These are phyloP conservation scores for Rhabdomys dilectus DNA, from an alignment of 2,113 vertebrate genomes.

Conservation along the genomic window DNA sequence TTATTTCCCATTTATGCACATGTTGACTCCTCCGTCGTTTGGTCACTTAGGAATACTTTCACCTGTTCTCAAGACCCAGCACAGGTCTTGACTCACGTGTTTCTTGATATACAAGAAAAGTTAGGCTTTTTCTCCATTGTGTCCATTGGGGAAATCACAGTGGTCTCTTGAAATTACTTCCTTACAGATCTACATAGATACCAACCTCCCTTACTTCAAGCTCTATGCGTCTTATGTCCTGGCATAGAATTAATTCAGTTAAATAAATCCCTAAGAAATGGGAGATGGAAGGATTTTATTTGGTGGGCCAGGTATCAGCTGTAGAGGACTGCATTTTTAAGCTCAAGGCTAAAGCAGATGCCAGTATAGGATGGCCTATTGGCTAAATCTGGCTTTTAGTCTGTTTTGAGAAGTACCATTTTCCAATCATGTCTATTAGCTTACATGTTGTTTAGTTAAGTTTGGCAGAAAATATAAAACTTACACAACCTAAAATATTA, in stretches of 20 bases:
- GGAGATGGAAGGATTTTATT: neutral
- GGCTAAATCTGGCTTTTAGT: neutral
- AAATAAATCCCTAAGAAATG: conserved; percentile 17
- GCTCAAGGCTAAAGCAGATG: neutral
- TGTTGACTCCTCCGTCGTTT: neutral
- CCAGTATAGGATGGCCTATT: neutral
- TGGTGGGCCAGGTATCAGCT: neutral
- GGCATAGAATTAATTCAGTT: neutral
- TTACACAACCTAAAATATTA: conserved; percentile 17
- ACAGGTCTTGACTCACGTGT: neutral
- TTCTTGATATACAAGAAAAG: neutral
- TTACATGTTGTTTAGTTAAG: neutral
- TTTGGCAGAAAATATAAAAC: neutral
- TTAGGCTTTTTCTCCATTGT: neutral
- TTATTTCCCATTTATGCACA: neutral
- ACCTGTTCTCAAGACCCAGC: neutral
- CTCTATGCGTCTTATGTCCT: neutral
- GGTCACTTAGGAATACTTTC: neutral
- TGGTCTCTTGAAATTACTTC: conserved; percentile 8
- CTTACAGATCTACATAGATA: neutral
- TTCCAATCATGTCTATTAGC: neutral
- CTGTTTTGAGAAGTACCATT: conserved; percentile 1
- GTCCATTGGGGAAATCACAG: neutral
- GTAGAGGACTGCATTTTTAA: neutral
- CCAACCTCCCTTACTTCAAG: neutral